Percentiles rank a stretch among this genome's conserved stretches.
These are phyloP conservation scores for Dryas iulia DNA, from an alignment of 1,140 invertebrate genomes.

Conservation along the genomic window DNA sequence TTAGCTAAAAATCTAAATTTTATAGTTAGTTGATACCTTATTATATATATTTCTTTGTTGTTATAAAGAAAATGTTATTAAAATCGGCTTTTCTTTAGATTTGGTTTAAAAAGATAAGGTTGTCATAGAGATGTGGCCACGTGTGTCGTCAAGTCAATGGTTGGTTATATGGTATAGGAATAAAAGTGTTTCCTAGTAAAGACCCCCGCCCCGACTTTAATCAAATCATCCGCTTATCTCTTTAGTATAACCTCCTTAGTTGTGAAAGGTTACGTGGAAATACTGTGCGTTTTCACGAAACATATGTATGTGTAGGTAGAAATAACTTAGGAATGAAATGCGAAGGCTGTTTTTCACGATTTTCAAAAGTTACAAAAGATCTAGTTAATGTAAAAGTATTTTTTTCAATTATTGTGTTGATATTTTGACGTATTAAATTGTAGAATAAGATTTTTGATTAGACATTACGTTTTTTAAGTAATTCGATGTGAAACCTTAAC, in stretches of 20 bases:
- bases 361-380: no score
- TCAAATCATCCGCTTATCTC: conserved; percentile 36
- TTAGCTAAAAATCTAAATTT: conserved; percentile 1
- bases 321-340: not conserved
- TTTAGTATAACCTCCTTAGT: conserved; percentile 28
- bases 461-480: no score
- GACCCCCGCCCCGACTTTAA: conserved; percentile 18
- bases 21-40: not conserved
- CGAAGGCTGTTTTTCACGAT: no score
- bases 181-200: not conserved
- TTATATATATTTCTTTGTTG: not conserved
- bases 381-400: no score
- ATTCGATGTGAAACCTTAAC: no score
- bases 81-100: not conserved
- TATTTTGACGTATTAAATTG: no score
- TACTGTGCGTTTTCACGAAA: not conserved
- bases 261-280: conserved; percentile 16
- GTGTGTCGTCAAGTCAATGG: not conserved
- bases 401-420: no score
- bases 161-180: not conserved
- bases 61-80: not conserved
- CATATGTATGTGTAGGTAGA: not conserved
- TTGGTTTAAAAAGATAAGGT: not conserved
- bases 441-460: no score
- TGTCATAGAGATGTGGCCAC: not conserved